These are phyloP conservation scores for Hylaea fasciaria DNA, from an alignment of 2,888 invertebrate genomes.

Conservation along the genomic window DNA sequence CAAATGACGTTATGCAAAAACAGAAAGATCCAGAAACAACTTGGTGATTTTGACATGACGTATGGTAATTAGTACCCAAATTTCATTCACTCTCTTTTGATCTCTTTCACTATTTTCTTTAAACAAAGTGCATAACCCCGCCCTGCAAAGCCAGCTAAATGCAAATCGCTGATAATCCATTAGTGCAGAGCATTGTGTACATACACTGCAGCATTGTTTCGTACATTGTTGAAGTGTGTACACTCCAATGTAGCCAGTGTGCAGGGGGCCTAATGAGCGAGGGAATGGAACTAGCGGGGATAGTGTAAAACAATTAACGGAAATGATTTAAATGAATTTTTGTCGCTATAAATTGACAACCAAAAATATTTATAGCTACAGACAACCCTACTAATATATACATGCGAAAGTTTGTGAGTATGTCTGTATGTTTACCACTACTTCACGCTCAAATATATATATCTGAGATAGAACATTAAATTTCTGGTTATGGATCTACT, in stretches of 20 bases:
- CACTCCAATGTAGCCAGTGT: slow-evolving; percentile 42
- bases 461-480: no score
- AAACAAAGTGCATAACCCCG: slow-evolving; percentile 56
- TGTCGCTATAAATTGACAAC: no score
- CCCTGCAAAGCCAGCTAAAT: slow-evolving; percentile 75
- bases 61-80: no score
- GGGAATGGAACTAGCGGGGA: slow-evolving; percentile 16
- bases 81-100: no score
- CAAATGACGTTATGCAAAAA: no score
- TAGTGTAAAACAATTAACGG: slow-evolving; percentile 31
- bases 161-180: slow-evolving; percentile 85
- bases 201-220: slow-evolving; percentile 41
- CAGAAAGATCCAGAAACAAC: no score
- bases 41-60: no score
- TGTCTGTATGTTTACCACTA: no score
- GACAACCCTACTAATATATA: no score
- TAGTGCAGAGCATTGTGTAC: slow-evolving; percentile 68
- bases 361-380: no score
- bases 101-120: slow-evolving; percentile 8
- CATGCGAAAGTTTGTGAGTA: no score
- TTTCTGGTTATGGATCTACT: neutral
- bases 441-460: no score
- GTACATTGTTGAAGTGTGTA: slow-evolving; percentile 31
- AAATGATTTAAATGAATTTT: neutral
- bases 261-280: slow-evolving; percentile 36